These are phyloP conservation scores for Loriculus beryllinus DNA, from an alignment of 2,797 vertebrate species.

Conservation along the genomic window DNA sequence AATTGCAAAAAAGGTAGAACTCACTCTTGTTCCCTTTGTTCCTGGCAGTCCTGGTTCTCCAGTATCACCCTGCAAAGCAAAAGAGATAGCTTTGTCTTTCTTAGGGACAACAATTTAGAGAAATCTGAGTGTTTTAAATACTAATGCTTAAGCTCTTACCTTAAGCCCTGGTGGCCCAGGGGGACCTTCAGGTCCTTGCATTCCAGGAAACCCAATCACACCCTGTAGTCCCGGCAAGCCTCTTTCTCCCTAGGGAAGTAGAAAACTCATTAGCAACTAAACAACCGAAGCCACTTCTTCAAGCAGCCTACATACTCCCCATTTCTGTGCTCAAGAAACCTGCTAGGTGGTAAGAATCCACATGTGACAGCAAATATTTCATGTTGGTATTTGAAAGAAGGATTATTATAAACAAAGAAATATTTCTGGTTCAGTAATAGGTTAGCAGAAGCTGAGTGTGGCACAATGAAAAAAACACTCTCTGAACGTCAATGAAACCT, in stretches of 20 bases:
- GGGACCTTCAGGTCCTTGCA: constrained; percentile 93
- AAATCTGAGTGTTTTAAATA: background rate
- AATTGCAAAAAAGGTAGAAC: constrained; percentile 50
- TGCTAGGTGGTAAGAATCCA: background rate
- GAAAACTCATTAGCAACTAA: background rate
- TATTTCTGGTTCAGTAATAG: background rate
- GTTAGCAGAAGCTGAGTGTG: background rate
- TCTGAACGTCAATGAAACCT: background rate
- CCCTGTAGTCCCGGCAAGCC: constrained; percentile 91
- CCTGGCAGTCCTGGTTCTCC: constrained; percentile 87
- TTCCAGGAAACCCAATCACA: constrained; percentile 93
- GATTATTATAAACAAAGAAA: background rate
- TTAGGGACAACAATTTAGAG: background rate
- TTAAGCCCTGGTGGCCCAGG: constrained; percentile 86
- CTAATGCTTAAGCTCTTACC: constrained; percentile 72
- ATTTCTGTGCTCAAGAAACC: background rate
- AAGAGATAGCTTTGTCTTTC: background rate
- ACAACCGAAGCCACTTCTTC: background rate
- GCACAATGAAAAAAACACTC: background rate
- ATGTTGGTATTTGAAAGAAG: background rate
- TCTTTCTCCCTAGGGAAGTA: constrained; percentile 84
- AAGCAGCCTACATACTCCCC: background rate
- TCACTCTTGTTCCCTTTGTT: constrained; percentile 91
- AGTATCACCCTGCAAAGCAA: constrained; percentile 82
- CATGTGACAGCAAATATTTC: background rate